Percentiles rank a stretch among this genome's conserved stretches.
Evolutionary conservation across 2,888 invertebrate species (phyloP).

Genomic region (Caenorhabditis drosophilae): DNA sequence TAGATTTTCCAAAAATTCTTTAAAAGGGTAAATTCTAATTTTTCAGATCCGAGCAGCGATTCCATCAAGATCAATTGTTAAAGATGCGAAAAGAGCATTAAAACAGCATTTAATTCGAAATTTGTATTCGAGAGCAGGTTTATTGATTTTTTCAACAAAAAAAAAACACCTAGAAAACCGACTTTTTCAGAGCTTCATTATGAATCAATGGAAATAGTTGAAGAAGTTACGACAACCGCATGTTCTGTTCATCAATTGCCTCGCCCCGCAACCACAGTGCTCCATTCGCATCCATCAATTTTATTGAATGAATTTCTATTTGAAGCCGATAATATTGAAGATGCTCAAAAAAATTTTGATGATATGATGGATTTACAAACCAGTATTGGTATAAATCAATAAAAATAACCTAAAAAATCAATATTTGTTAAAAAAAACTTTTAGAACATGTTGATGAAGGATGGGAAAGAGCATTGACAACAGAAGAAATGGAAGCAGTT

Average conservation of each 20-base stretch:
- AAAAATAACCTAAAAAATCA: not conserved
- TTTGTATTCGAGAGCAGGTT: slow-evolving; percentile 48
- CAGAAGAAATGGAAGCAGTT: slow-evolving; percentile 48
- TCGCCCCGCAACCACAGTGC: slow-evolving; percentile 44
- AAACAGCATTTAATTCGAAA: slow-evolving; percentile 52
- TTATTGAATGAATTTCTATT: slow-evolving; percentile 54
- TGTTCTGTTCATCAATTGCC: slow-evolving; percentile 47
- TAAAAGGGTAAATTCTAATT: no score
- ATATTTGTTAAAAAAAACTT: slow-evolving; percentile 8
- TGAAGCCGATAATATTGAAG: slow-evolving; percentile 54
- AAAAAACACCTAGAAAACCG: no score
- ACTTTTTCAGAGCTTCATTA: slow-evolving; percentile 48
- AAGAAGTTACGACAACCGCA: slow-evolving; percentile 19
- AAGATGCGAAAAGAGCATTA: slow-evolving; percentile 45
- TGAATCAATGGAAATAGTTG: slow-evolving; percentile 54
- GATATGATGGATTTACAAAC: slow-evolving; percentile 49
- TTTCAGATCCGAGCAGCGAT: slow-evolving; percentile 53
- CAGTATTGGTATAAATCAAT: slow-evolving; percentile 35
- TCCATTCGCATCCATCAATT: slow-evolving; percentile 43
- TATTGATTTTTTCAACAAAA: no score
- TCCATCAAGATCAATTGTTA: slow-evolving; percentile 44
- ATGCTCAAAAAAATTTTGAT: slow-evolving; percentile 55
- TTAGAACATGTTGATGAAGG: slow-evolving; percentile 54
- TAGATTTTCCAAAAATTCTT: no score
- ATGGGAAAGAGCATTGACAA: slow-evolving; percentile 48